phyloP scores from a whole-genome alignment of 37 sponge, comb jelly and placozoan genomes.

The Bolinopsis microptera region DNA sequence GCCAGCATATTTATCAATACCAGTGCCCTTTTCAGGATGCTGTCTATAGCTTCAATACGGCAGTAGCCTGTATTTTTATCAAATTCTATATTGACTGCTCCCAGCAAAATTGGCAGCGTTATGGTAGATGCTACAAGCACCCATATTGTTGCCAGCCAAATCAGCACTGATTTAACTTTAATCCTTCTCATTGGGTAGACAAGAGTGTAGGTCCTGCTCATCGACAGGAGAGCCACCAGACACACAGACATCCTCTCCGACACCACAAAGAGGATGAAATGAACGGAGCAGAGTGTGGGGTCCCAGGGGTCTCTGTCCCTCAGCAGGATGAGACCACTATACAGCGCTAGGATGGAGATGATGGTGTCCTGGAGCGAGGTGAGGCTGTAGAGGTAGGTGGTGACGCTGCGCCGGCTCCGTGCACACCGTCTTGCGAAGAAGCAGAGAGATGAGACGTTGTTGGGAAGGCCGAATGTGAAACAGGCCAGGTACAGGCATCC shows the following conservation, averaged over 20 bases:
- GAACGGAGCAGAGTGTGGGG: background rate
- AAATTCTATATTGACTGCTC: background rate
- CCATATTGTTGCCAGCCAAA: background rate
- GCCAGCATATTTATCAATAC: background rate
- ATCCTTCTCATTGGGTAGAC: background rate
- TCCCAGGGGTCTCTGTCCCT: background rate
- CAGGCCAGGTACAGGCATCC: background rate
- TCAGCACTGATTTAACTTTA: background rate
- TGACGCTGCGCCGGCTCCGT: background rate
- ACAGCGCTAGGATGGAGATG: background rate
- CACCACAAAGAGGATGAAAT: background rate
- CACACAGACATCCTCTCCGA: background rate
- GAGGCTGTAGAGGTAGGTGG: background rate
- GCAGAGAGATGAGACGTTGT: background rate
- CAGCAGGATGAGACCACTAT: background rate
- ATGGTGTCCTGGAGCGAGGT: background rate
- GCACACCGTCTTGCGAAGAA: background rate
- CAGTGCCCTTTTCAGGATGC: background rate
- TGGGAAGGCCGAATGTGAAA: background rate
- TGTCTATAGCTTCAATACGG: background rate
- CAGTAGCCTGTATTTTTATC: background rate
- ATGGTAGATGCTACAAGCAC: background rate
- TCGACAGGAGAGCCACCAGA: background rate
- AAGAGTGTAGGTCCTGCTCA: background rate
- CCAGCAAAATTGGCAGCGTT: background rate